Conservation (phyloP, 1,140 invertebrate species). For the Magallana ariakensis region DNA sequence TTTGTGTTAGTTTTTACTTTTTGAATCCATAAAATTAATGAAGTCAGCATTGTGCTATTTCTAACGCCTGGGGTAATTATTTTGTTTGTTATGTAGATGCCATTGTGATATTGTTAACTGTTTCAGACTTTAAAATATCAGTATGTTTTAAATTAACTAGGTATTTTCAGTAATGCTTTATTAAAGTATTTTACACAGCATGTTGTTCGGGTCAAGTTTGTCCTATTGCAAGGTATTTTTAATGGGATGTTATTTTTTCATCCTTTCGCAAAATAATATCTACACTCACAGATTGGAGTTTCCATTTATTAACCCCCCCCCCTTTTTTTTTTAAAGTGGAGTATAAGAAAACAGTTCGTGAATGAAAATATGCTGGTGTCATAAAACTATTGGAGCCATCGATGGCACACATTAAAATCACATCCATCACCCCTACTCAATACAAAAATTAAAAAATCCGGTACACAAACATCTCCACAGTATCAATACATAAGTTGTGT, state of each 20-base stretch:
- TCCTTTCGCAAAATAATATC: too few relatives aligned
- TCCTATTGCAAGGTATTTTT: too few relatives aligned
- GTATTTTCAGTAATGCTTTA: constrained; percentile 7
- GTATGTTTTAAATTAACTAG: not conserved
- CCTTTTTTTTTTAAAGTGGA: not conserved
- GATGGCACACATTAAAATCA: too few relatives aligned
- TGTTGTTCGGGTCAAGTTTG: too few relatives aligned
- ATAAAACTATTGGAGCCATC: too few relatives aligned
- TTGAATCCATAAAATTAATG: not conserved
- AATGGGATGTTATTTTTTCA: too few relatives aligned
- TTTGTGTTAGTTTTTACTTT: not conserved
- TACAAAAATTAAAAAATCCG: too few relatives aligned
- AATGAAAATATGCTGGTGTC: too few relatives aligned
- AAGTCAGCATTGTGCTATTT: not conserved
- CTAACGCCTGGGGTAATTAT: not conserved
- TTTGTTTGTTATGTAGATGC: constrained; percentile 19
- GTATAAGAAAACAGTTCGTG: too few relatives aligned
- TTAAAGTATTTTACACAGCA: constrained; percentile 24
- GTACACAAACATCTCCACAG: not conserved
- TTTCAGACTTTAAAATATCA: not conserved
- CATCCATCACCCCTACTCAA: too few relatives aligned
- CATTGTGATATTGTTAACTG: constrained; percentile 22
- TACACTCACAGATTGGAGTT: too few relatives aligned
- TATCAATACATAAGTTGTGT: not conserved
- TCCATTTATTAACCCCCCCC: too few relatives aligned